Conservation (phyloP, 2,113 vertebrate genomes). For the Bos indicus region DNA sequence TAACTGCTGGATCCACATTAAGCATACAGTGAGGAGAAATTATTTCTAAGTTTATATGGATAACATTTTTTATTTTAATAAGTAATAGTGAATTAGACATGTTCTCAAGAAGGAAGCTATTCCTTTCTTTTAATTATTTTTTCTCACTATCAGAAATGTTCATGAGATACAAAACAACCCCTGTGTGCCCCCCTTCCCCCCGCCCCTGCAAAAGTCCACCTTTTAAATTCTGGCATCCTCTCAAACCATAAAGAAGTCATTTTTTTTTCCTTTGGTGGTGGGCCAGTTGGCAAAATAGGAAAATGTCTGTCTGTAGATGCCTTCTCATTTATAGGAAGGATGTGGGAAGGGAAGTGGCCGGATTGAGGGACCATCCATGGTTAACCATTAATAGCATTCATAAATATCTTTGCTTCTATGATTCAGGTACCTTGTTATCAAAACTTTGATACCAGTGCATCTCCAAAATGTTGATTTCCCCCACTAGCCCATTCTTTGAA, state of each 20-base stretch:
- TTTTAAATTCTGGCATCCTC: constrained; percentile 29
- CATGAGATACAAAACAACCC: not conserved
- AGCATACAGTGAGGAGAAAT: constrained; percentile 54
- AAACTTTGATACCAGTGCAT: constrained; percentile 13
- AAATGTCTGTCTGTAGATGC: constrained; percentile 12
- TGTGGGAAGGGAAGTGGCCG: not conserved
- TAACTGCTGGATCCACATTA: constrained; percentile 26
- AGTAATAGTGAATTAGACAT: constrained; percentile 30
- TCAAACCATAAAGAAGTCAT: constrained; percentile 31
- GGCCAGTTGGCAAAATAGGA: constrained; percentile 44
- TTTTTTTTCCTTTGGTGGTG: constrained; percentile 11
- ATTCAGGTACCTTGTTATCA: not conserved
- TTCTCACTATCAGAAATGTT: not conserved
- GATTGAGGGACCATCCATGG: not conserved
- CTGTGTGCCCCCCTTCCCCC: not conserved
- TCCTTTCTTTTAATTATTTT: not conserved
- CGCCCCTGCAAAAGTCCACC: not conserved
- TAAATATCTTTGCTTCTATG: not conserved
- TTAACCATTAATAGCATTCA: not conserved
- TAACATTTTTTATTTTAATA: constrained; percentile 72
- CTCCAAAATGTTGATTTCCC: not conserved
- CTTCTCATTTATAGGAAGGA: not conserved
- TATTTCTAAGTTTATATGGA: constrained; percentile 17
- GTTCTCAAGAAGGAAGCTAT: constrained; percentile 1
- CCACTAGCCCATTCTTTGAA: not conserved